These are phyloP conservation scores for Columba guinea DNA, from an alignment of 2,797 vertebrate genomes.

Conservation along the genomic window DNA sequence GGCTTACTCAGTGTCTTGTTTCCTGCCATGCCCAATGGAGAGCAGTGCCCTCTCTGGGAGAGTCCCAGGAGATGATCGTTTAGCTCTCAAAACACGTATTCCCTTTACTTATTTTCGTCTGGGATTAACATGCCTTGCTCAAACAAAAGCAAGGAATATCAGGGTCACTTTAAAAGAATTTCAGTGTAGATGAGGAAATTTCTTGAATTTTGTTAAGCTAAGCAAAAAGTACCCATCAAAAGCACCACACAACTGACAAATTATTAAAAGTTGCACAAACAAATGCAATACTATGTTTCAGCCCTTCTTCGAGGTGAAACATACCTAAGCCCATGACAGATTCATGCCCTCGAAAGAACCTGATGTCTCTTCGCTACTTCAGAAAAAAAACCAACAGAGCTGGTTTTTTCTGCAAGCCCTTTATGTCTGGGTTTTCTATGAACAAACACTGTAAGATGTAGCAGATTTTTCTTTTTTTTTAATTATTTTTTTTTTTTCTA, in stretches of 20 bases:
- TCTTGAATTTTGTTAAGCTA: background rate
- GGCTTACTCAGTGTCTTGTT: background rate
- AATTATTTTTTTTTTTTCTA: no score
- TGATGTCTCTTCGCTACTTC: background rate
- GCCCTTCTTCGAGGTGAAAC: background rate
- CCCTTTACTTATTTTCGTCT: background rate
- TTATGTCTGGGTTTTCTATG: background rate
- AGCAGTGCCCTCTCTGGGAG: background rate
- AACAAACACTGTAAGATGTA: background rate
- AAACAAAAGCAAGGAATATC: background rate
- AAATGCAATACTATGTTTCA: background rate
- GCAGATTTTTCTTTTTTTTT: background rate
- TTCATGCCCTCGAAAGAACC: background rate
- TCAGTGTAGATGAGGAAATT: background rate
- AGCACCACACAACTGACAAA: background rate
- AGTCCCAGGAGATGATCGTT: background rate
- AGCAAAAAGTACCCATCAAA: background rate
- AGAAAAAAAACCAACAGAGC: accelerated
- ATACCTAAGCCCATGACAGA: background rate
- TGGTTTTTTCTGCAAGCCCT: background rate
- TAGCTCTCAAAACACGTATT: background rate
- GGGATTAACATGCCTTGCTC: background rate
- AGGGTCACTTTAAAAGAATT: background rate
- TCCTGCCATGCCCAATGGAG: background rate
- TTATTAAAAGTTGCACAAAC: background rate